Evolutionary conservation across 2,888 invertebrate species (phyloP).

Genomic region (Drosophila testacea): DNA sequence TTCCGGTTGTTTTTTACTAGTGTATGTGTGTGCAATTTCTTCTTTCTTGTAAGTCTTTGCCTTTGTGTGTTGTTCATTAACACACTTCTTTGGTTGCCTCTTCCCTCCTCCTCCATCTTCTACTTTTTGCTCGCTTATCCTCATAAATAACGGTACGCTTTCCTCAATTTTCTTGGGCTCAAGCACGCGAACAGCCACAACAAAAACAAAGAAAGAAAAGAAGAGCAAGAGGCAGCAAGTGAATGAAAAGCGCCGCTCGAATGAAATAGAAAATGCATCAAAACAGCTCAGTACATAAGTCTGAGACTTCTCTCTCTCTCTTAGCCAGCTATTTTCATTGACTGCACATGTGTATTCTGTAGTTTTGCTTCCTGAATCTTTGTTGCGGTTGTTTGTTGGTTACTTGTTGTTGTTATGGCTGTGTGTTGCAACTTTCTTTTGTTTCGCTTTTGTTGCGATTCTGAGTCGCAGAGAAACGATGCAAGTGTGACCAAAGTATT

Average conservation of each 20-base stretch:
- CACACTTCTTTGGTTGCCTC: conserved; percentile 64
- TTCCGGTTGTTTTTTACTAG: conserved; percentile 37
- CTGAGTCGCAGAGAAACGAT: conserved; percentile 11
- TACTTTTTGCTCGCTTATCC: conserved; percentile 20
- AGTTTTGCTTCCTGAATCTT: conserved; percentile 62
- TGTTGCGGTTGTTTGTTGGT: conserved; percentile 5
- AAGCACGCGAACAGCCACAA: conserved; percentile 33
- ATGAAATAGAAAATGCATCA: conserved; percentile 64
- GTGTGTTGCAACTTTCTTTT: conserved; percentile 67
- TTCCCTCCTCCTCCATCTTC: background rate
- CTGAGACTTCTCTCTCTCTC: conserved; percentile 20
- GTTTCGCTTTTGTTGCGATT: conserved; percentile 37
- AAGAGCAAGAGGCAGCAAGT: conserved; percentile 15
- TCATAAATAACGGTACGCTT: conserved; percentile 73
- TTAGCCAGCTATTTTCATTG: conserved; percentile 46
- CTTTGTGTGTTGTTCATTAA: conserved; percentile 63
- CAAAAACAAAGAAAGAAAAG: background rate
- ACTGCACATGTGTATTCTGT: conserved; percentile 47
- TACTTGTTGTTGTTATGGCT: conserved; percentile 24
- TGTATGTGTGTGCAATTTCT: conserved; percentile 37
- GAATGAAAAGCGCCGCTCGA: conserved; percentile 36
- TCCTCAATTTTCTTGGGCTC: conserved; percentile 49
- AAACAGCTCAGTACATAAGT: conserved; percentile 22
- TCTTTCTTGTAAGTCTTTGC: conserved; percentile 18
- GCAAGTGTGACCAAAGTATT: conserved; percentile 34